These are phyloP conservation scores for Caenorhabditis macrosperma DNA, from an alignment of 2,888 invertebrate genomes.

Conservation along the genomic window DNA sequence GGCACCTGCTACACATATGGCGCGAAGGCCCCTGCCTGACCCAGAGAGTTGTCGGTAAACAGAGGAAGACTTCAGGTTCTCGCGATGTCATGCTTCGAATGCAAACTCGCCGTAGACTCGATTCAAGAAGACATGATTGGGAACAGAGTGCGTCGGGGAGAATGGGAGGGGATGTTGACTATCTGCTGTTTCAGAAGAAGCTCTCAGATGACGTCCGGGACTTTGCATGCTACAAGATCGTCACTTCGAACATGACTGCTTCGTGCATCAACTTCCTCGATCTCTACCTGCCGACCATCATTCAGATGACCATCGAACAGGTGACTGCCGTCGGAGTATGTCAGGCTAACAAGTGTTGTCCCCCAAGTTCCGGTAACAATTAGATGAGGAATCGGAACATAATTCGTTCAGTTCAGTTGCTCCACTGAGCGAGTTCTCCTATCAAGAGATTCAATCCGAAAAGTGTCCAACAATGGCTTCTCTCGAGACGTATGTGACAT, in stretches of 20 bases:
- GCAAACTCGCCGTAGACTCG: constrained; percentile 62
- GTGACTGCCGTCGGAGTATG: constrained; percentile 65
- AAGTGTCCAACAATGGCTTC: constrained; percentile 35
- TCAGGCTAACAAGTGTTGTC: constrained; percentile 62
- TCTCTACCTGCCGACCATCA: constrained; percentile 74
- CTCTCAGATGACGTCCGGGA: constrained; percentile 67
- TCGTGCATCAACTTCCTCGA: constrained; percentile 73
- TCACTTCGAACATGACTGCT: constrained; percentile 68
- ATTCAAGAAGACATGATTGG: constrained; percentile 51
- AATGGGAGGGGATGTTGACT: constrained; percentile 10
- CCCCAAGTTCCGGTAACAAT: constrained; percentile 49
- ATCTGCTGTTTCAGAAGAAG: constrained; percentile 59
- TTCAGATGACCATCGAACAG: constrained; percentile 73
- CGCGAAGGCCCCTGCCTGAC: neutral
- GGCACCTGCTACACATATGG: constrained; percentile 38
- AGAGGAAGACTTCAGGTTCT: constrained; percentile 35
- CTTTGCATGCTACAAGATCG: constrained; percentile 64
- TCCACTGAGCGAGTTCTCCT: constrained; percentile 12
- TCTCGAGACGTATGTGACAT: constrained; percentile 27
- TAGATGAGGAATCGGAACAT: too few relatives aligned
- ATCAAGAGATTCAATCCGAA: constrained; percentile 27
- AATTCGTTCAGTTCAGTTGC: constrained; percentile 14
- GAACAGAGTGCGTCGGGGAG: constrained; percentile 51
- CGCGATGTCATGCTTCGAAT: constrained; percentile 68
- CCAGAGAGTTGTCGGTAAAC: neutral